phyloP scores from a whole-genome alignment of 2,888 invertebrate genomes.

The Pristionchus entomophagus region DNA sequence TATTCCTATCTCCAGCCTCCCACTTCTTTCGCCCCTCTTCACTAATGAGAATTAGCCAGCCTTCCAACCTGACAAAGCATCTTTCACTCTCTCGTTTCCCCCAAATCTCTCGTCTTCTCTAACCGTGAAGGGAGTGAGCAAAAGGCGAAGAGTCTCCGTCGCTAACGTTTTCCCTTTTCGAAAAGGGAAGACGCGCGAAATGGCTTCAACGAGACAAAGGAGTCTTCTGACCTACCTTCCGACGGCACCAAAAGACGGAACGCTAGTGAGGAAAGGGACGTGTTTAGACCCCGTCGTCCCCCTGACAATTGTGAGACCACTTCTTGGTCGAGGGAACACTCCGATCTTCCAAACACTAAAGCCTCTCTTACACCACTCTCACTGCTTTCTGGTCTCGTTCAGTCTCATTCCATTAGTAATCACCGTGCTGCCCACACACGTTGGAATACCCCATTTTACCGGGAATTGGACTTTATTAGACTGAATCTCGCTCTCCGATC shows the following conservation, averaged over 20 bases:
- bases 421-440: too few species aligned
- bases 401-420: not conserved
- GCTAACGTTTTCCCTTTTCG: not conserved
- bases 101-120: not conserved
- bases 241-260: not conserved
- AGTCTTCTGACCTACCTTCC: not conserved
- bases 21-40: not conserved
- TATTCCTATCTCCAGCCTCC: not conserved
- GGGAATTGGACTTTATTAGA: too few species aligned
- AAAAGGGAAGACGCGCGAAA: too few species aligned
- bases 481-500: too few species aligned
- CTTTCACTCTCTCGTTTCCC: not conserved
- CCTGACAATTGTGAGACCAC: conserved; percentile 12
- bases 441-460: too few species aligned
- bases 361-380: not conserved
- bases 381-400: not conserved
- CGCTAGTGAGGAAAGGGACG: not conserved
- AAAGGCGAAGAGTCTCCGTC: not conserved
- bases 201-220: not conserved
- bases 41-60: conserved; percentile 20
- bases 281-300: not conserved
- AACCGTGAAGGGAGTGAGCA: not conserved
- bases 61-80: not conserved
- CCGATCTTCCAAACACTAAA: not conserved
- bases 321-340: not conserved